phyloP scores from a whole-genome alignment of 2,888 invertebrate genomes.

The Rhopalosiphum nymphaeae region DNA sequence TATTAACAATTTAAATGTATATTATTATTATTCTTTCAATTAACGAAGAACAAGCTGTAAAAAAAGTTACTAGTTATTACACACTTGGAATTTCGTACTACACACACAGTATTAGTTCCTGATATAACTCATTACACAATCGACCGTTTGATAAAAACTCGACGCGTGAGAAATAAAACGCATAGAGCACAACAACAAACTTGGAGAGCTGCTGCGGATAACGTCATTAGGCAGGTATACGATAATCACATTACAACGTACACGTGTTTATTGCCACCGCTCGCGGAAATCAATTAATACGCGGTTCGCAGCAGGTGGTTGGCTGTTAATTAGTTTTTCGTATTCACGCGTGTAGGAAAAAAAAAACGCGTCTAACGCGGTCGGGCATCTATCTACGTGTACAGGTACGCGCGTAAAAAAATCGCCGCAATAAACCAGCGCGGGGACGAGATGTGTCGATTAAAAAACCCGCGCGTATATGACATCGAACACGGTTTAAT shows the following conservation, averaged over 20 bases:
- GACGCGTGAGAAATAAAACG: neutral
- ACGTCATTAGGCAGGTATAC: neutral
- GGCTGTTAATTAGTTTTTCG: conserved; percentile 14
- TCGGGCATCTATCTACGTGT: no score
- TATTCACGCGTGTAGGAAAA: neutral
- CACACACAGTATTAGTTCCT: no score
- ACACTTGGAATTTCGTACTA: no score
- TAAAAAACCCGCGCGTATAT: conserved; percentile 2
- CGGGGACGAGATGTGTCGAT: conserved; percentile 10
- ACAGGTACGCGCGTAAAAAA: neutral
- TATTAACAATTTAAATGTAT: no score
- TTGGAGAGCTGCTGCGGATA: neutral
- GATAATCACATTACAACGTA: neutral
- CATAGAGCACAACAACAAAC: neutral
- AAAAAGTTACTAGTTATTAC: no score
- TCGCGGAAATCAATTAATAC: conserved; percentile 2
- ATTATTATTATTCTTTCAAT: no score
- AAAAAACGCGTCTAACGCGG: neutral
- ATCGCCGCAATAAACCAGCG: neutral
- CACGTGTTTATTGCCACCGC: neutral
- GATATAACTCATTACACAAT: neutral
- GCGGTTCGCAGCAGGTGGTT: neutral
- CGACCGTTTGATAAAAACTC: neutral
- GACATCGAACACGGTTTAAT: neutral
- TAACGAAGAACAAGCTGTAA: no score